These are phyloP conservation scores for Puffinus mauretanicus DNA, from an alignment of 2,113 vertebrate species.

Conservation along the genomic window DNA sequence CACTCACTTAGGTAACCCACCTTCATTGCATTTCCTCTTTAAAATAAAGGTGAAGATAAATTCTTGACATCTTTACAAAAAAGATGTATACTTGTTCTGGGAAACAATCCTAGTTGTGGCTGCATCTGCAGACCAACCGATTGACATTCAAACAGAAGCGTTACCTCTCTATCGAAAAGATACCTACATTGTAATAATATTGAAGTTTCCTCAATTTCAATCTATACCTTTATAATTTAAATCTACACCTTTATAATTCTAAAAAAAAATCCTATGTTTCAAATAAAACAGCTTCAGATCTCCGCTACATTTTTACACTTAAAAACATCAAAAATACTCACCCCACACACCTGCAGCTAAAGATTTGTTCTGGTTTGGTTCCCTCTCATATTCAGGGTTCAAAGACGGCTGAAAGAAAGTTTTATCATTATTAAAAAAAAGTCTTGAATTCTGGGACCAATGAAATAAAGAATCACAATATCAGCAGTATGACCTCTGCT, in stretches of 20 bases:
- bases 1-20: not conserved
- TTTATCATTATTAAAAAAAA: not conserved
- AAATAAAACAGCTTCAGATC: not conserved
- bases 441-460: not conserved
- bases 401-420: constrained; percentile 76
- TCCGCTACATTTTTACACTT: not conserved
- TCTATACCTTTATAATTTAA: not conserved
- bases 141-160: not conserved
- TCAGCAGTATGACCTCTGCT: not conserved
- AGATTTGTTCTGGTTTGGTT: constrained; percentile 78
- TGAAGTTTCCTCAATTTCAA: not conserved
- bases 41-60: not conserved
- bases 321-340: constrained; percentile 66
- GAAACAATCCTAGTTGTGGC: not conserved
- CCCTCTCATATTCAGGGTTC: constrained; percentile 78
- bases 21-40: not conserved
- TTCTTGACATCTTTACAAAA: not conserved
- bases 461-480: not conserved
- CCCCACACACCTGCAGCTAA: constrained; percentile 80
- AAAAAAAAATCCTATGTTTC: not conserved
- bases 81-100: not conserved
- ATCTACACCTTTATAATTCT: not conserved
- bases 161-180: not conserved
- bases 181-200: not conserved
- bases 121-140: not conserved